These are phyloP conservation scores for Dinocampus coccinellae DNA, from an alignment of 2,888 invertebrate species.

Conservation along the genomic window DNA sequence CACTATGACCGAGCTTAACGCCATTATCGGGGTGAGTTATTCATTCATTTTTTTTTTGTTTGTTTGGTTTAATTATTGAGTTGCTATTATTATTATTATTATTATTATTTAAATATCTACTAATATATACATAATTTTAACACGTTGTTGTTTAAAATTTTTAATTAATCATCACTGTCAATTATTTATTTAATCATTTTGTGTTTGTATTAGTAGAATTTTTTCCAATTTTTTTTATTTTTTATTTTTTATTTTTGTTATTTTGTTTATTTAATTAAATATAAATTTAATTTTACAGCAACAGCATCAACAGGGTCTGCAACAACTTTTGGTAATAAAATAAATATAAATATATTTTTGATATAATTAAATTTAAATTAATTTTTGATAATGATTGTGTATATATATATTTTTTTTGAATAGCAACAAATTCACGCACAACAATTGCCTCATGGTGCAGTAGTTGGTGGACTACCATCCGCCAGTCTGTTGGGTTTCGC, in stretches of 20 bases:
- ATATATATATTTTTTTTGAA: background rate
- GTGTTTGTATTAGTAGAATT: too few relatives aligned
- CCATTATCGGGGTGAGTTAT: constrained; percentile 94
- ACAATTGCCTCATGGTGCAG: constrained; percentile 79
- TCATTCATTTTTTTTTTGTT: background rate
- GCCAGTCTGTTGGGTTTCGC: constrained; percentile 72
- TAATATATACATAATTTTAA: too few relatives aligned
- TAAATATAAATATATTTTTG: too few relatives aligned
- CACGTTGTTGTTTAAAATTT: too few relatives aligned
- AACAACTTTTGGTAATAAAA: constrained; percentile 94
- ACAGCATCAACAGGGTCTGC: constrained; percentile 92
- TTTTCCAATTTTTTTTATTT: too few relatives aligned
- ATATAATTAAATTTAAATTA: too few relatives aligned
- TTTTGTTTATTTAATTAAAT: too few relatives aligned
- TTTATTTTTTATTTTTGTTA: background rate
- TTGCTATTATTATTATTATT: too few relatives aligned
- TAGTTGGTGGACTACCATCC: constrained; percentile 71
- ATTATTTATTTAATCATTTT: background rate
- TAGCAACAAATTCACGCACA: constrained; percentile 94
- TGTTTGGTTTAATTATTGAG: too few relatives aligned
- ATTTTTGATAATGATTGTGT: background rate
- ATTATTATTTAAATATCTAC: too few relatives aligned
- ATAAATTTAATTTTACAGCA: too few relatives aligned
- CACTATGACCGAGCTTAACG: constrained; percentile 96
- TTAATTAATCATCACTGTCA: too few relatives aligned